phyloP scores from a whole-genome alignment of 2,113 vertebrate genomes.

The Mesitornis unicolor region DNA sequence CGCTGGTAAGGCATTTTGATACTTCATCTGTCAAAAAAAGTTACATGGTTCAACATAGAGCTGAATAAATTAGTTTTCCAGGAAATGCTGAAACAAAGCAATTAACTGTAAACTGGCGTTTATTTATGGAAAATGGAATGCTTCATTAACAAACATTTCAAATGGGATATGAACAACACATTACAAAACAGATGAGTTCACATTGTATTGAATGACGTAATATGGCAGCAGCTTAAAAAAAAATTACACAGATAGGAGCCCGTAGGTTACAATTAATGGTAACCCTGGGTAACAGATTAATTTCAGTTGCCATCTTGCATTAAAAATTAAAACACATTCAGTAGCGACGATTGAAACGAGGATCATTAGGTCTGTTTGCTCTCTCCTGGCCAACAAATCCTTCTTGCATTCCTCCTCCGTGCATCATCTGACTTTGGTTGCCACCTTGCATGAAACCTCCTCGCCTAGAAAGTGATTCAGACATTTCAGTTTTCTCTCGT shows the following conservation, averaged over 20 bases:
- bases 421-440: conserved; percentile 87
- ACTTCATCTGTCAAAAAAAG: background rate
- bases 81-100: background rate
- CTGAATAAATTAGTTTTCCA: background rate
- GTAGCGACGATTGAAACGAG: conserved; percentile 79
- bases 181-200: conserved; percentile 78
- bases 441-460: conserved; percentile 87
- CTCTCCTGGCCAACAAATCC: conserved; percentile 84
- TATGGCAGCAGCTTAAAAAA: conserved; percentile 77
- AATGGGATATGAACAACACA: conserved; percentile 68
- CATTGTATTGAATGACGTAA: conserved; percentile 71
- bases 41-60: background rate
- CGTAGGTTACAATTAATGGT: conserved; percentile 49
- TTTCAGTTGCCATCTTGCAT: conserved; percentile 45
- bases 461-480: conserved; percentile 65
- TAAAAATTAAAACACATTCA: conserved; percentile 62
- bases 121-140: conserved; percentile 72
- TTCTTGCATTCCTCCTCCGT: conserved; percentile 82
- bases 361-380: conserved; percentile 69
- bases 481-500: background rate
- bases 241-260: conserved; percentile 66
- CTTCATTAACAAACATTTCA: conserved; percentile 60
- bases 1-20: background rate
- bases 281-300: conserved; percentile 51
- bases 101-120: conserved; percentile 36